Evolutionary conservation across 2,113 vertebrate genomes (phyloP).

Genomic region (Caracal caracal): DNA sequence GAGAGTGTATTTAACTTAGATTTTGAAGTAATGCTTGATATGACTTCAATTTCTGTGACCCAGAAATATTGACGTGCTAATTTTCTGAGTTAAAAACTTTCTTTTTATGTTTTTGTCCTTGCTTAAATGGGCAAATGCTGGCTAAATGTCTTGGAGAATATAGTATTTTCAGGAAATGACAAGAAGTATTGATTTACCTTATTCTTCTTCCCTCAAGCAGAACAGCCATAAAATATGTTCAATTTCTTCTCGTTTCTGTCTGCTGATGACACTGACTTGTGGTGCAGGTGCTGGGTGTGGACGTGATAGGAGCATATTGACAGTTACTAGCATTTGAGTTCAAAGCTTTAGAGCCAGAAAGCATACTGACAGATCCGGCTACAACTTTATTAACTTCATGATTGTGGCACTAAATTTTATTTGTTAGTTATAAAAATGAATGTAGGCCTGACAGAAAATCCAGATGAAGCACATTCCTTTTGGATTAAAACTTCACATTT

Average conservation of each 20-base stretch:
- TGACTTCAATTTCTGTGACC: constrained; percentile 60
- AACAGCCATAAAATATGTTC: constrained; percentile 74
- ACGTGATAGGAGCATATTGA: constrained; percentile 51
- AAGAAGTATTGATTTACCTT: constrained; percentile 73
- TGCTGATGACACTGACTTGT: constrained; percentile 69
- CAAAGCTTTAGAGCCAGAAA: constrained; percentile 51
- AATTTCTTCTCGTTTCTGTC: constrained; percentile 64
- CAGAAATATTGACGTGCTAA: constrained; percentile 59
- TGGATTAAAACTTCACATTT: background rate
- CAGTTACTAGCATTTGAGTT: constrained; percentile 48
- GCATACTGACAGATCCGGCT: constrained; percentile 32
- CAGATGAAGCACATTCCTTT: background rate
- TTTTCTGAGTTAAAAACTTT: constrained; percentile 66
- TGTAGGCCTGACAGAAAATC: background rate
- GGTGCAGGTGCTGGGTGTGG: constrained; percentile 37
- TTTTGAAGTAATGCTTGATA: constrained; percentile 43
- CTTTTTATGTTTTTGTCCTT: constrained; percentile 73
- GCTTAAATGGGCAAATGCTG: constrained; percentile 72
- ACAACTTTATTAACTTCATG: constrained; percentile 1
- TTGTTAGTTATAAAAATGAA: constrained; percentile 38
- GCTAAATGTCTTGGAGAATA: constrained; percentile 57
- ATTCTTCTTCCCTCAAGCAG: constrained; percentile 74
- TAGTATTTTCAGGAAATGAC: constrained; percentile 72
- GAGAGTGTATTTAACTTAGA: constrained; percentile 42
- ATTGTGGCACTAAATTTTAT: background rate